These are phyloP conservation scores for Nephrotoma flavescens DNA, from an alignment of 2,888 invertebrate species.

Conservation along the genomic window DNA sequence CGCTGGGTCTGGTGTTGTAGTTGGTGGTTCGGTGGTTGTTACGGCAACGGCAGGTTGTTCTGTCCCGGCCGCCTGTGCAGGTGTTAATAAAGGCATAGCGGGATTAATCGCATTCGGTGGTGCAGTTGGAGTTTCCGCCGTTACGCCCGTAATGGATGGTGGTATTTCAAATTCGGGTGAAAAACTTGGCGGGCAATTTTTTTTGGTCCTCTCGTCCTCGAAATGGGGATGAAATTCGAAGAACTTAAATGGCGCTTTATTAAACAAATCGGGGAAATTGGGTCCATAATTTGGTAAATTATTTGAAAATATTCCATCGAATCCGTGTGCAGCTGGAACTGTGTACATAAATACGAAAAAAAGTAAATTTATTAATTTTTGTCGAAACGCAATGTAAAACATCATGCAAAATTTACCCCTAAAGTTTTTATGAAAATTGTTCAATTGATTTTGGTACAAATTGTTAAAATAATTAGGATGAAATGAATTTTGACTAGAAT, in stretches of 20 bases:
- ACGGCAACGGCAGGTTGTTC: background rate
- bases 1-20: background rate
- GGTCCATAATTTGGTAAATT: background rate
- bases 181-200: slow-evolving; percentile 24
- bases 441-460: background rate
- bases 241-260: background rate
- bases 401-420: background rate
- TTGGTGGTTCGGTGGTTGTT: background rate
- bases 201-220: slow-evolving; percentile 21
- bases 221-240: slow-evolving; percentile 13
- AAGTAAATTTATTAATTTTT: background rate
- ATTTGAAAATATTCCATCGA: background rate
- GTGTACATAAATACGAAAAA: background rate
- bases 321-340: background rate
- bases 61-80: background rate
- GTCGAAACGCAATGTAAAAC: background rate
- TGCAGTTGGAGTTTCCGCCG: background rate
- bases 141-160: background rate
- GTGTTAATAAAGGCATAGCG: background rate
- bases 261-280: background rate
- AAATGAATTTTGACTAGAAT: background rate
- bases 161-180: slow-evolving; percentile 18
- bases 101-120: background rate
- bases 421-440: background rate
- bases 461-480: background rate